phyloP scores from a whole-genome alignment of 1,140 invertebrate species.

The Drosophila sp. region DNA sequence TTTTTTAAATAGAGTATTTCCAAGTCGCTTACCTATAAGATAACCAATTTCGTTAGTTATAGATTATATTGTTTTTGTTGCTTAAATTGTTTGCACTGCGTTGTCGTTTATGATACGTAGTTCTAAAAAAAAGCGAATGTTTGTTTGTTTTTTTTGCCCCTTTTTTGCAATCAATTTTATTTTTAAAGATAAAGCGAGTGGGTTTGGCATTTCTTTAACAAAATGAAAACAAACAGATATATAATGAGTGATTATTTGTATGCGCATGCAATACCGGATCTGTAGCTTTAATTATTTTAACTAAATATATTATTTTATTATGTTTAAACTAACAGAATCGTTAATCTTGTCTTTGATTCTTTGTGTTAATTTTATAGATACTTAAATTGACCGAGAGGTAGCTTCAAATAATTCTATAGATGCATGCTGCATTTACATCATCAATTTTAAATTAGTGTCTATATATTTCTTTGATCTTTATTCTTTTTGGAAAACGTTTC shows the following conservation, averaged over 20 bases:
- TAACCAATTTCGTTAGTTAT: constrained; percentile 1
- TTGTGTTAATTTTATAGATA: too few species aligned
- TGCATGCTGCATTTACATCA: too few species aligned
- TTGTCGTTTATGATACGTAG: not conserved
- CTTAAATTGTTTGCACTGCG: constrained; percentile 3
- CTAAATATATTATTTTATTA: not conserved
- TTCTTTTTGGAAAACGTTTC: not conserved
- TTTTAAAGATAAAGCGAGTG: constrained; percentile 23
- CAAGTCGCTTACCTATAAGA: not conserved
- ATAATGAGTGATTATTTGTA: not conserved
- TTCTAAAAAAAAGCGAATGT: not conserved
- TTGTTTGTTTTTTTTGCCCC: constrained; percentile 15
- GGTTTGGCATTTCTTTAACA: constrained; percentile 11
- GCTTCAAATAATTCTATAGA: too few species aligned
- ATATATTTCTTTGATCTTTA: too few species aligned
- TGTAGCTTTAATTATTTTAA: not conserved
- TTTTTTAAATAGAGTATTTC: constrained; percentile 13
- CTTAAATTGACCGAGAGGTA: not conserved
- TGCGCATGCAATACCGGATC: not conserved
- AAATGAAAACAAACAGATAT: not conserved
- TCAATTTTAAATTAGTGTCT: too few species aligned
- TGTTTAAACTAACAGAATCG: not conserved
- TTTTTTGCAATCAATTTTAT: constrained; percentile 21
- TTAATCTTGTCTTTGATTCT: too few species aligned
- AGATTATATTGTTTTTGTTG: constrained; percentile 8